Evolutionary conservation across 2,113 vertebrate species (phyloP).

Genomic region (Quiscalus mexicanus): DNA sequence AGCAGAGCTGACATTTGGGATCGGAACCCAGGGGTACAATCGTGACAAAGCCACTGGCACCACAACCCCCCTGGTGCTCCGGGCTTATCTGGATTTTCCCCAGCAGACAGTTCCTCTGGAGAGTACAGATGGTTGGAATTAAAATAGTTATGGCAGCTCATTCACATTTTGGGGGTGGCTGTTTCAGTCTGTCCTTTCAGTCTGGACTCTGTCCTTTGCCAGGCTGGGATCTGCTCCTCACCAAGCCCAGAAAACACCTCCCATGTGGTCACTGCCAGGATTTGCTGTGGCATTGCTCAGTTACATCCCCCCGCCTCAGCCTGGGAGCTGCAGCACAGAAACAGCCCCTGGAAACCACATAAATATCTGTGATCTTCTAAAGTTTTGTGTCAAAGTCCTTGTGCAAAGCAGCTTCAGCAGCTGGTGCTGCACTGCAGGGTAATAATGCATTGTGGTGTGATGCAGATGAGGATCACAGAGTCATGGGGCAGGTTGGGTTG

Average conservation of each 20-base stretch:
- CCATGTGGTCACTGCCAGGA: not conserved
- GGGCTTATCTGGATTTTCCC: not conserved
- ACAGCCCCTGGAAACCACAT: accelerated
- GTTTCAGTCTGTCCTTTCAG: not conserved
- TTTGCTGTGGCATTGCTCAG: not conserved
- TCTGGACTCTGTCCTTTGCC: not conserved
- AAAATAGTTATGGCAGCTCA: not conserved
- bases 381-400: not conserved
- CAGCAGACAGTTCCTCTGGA: not conserved
- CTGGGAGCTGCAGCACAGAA: not conserved
- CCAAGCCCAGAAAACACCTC: not conserved
- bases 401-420: not conserved
- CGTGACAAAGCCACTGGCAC: not conserved
- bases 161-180: not conserved
- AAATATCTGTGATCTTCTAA: accelerated
- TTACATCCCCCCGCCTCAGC: not conserved
- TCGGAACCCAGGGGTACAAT: not conserved
- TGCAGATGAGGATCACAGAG: not conserved
- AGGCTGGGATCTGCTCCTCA: not conserved
- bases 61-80: not conserved
- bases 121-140: not conserved
- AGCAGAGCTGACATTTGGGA: not conserved
- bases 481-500: not conserved
- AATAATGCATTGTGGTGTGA: accelerated
- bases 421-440: accelerated